phyloP scores from a whole-genome alignment of 2,113 vertebrate species.

The Montifringilla adamsi region DNA sequence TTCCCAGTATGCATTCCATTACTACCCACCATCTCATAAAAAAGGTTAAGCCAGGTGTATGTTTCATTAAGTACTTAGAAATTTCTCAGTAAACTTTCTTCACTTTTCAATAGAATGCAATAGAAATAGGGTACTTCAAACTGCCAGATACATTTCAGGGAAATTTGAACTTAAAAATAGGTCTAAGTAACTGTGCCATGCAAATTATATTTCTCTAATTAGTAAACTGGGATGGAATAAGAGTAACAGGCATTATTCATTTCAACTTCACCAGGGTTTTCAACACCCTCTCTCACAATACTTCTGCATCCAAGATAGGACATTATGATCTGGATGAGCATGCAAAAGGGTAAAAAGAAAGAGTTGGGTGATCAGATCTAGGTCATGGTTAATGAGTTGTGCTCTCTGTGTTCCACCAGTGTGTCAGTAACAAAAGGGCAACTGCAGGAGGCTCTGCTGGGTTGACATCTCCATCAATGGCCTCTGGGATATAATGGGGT shows the following conservation, averaged over 20 bases:
- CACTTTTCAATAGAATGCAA: not conserved
- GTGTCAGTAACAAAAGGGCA: fast-evolving
- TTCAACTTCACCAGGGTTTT: not conserved
- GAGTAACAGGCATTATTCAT: not conserved
- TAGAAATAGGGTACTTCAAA: not conserved
- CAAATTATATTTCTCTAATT: not conserved
- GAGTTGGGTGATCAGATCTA: not conserved
- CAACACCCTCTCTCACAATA: not conserved
- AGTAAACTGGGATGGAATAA: not conserved
- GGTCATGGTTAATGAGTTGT: fast-evolving
- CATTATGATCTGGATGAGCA: not conserved
- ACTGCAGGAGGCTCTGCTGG: not conserved
- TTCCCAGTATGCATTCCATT: not conserved
- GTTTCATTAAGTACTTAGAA: not conserved
- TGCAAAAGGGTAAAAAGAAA: not conserved
- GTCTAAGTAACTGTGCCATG: not conserved
- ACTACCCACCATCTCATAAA: not conserved
- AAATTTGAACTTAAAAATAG: not conserved
- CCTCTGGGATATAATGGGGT: not conserved
- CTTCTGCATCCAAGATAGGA: not conserved
- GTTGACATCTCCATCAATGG: not conserved
- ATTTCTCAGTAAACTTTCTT: not conserved
- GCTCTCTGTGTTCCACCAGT: fast-evolving
- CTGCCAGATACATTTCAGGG: not conserved
- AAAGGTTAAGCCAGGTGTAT: not conserved